Base-by-base conservation (phyloP, 64 coral and sea anemone genomes). In the Catalaphyllia jardinei region DNA sequence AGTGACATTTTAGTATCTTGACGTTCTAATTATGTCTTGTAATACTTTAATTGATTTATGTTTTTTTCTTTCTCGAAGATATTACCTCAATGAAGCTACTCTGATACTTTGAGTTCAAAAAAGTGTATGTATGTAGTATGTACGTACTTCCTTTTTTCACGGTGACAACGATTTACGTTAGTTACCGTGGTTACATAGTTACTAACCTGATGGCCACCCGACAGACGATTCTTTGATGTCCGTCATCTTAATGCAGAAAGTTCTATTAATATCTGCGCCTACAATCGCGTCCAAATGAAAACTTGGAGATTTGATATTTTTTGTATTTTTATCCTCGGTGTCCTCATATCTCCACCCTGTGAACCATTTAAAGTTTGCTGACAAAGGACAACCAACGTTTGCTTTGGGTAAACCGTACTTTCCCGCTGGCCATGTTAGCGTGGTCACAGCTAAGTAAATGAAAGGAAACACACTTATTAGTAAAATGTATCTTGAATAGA, bases 271-370 rank as follows among this genome's bases (percentile, higher is more conserved):
- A 52, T 85, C 81, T 16, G 4, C 10, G 42, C 24, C 81, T 14
- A 85, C 81, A 14, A 8, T n/a, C 64, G 81, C 15, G 6, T 71
- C 81, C 15, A 85, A 31, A 85, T 85, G 81, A 85, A 42, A 85
- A 85, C 81, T 85, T 4, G 11, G 0, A 2, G 81, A 85, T 71
- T 85, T 85, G 0, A 4, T 8, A 31, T 46, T 85, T 39, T 0
- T 25, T 15, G 81, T 13, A 9, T 17, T 6, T 2, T 0, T 17
- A 51, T 85, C 81, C 46, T 85, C 81, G 7, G 63, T 69, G n/a
- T 85, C 81, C 51, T 85, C 81, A 85, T 52, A 85, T 22, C 81
- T 35, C 81, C 81, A 85, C 25, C 81, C 81, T 71, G 81, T 85
- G 38, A 20, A 49, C 81, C 81, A 85, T 4, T 8, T 29, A 7